Evolutionary conservation across 92 coral and sea anemone species (phyloP).

Genomic region (Diadumene lineata): DNA sequence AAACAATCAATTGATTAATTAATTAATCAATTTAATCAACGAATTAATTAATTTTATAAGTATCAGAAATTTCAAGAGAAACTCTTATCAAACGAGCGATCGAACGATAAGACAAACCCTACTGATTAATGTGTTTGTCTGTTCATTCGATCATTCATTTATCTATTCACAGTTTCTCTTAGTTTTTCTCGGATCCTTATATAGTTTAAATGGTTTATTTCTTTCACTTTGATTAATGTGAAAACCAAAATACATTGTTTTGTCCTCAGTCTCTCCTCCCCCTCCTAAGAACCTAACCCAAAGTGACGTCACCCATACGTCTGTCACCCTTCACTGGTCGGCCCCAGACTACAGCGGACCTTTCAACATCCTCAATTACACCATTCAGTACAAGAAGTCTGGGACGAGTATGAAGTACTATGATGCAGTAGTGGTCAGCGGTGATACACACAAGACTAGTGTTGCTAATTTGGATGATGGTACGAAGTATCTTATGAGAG

Average conservation of each 20-base stretch:
- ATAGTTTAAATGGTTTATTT: too few relatives aligned
- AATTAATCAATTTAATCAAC: too few relatives aligned
- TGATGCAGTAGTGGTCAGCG: constrained; percentile 3
- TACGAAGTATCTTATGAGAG: constrained; percentile 15
- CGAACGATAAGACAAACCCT: too few relatives aligned
- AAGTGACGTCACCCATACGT: neutral
- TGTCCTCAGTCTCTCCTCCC: constrained; percentile 5
- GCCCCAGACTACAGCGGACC: constrained; percentile 15
- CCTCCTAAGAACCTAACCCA: constrained; percentile 5
- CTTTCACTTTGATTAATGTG: too few relatives aligned
- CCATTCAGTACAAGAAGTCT: constrained; percentile 22
- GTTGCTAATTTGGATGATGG: constrained; percentile 10
- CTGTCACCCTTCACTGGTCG: constrained; percentile 7
- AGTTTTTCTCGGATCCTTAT: too few relatives aligned
- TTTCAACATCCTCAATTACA: constrained; percentile 23
- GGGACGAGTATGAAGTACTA: constrained; percentile 15
- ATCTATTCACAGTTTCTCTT: too few relatives aligned
- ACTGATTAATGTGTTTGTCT: too few relatives aligned
- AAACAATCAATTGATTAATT: too few relatives aligned
- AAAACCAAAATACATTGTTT: neutral
- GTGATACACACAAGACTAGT: neutral
- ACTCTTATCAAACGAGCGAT: too few relatives aligned
- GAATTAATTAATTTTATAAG: too few relatives aligned
- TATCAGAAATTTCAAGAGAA: too few relatives aligned
- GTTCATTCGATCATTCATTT: too few relatives aligned